Evolutionary conservation across 2,797 vertebrate species (phyloP), one percentile per base, ranked within the genome.

Genomic region (Paedocypris micromegethes): DNA sequence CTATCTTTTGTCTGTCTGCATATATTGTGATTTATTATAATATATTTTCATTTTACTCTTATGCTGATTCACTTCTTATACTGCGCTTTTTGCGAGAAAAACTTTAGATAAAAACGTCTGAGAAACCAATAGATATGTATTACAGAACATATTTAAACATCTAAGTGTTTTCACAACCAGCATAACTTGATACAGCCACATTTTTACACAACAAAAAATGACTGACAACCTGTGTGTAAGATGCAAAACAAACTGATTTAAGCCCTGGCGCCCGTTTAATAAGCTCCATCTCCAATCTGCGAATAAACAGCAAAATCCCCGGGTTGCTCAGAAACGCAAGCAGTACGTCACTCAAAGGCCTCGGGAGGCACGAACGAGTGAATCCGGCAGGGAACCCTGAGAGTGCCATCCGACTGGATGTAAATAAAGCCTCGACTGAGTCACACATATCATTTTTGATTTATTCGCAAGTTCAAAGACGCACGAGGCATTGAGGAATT

Each of bases 331-430:
- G 60, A 69, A 9, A 23, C 50, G 49, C 41, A 62, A 72, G 75
- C 44, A 5, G 39, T 49, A 67, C 59, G 46, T 63, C 74, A 66
- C 46, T 75, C 60, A 67, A 9, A 57, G 58, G 54, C 60, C 70
- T 53, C 44, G 9, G 64, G 75, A 73, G 71, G 77, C 39, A 48
- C 8, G 49, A 68, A 62, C 45, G 23, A 39, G 7, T 49, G 23
- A 63, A n/a, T n/a, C 39, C 50, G 48, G 39, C 52, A 57, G 40
- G 58, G 52, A 63, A 49, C 40, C 23, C 6, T 37, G 38, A 23
- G 23, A 23, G 3, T 39, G 44, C 38, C 58, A 50, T 57, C 41
- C 56, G 57, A 46, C 41, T 70, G 46, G 9, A 39, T 38, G 37
- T 46, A 68, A 54, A 70, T 54, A 6, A 63, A 43, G 52, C 54